A percentile compares a stretch with the other conserved stretches of the same genome.
phyloP scores from a whole-genome alignment of 2,113 vertebrate species.

The Pandion haliaetus region DNA sequence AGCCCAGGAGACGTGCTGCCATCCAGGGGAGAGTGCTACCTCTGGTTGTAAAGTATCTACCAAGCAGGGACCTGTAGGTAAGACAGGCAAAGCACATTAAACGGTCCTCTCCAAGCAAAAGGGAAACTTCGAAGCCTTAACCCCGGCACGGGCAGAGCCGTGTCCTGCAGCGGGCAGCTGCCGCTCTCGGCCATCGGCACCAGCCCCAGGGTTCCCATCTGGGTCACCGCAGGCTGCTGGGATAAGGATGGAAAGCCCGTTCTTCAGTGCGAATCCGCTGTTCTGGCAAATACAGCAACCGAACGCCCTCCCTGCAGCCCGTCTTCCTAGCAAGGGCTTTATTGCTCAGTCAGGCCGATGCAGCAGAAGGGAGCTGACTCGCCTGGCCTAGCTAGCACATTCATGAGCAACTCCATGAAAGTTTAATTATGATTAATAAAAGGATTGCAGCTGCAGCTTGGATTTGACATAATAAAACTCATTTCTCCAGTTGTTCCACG shows the following conservation, averaged over 20 bases:
- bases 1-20: background rate
- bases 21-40: background rate
- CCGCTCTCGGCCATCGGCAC: rapidly evolving
- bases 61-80: rapidly evolving
- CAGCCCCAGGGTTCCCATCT: rapidly evolving
- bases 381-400: background rate
- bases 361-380: background rate
- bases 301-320: rapidly evolving
- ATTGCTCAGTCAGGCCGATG: background rate
- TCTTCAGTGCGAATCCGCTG: rapidly evolving
- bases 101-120: too few relatives aligned
- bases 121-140: rapidly evolving
- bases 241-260: rapidly evolving
- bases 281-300: rapidly evolving
- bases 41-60: rapidly evolving
- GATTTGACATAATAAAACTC: background rate
- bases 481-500: background rate
- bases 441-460: slow-evolving; percentile 1
- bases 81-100: background rate
- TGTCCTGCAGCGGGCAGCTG: rapidly evolving
- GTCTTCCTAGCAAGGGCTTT: background rate
- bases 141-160: background rate
- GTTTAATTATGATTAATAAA: background rate
- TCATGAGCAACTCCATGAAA: background rate
- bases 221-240: background rate